Evolutionary conservation across 2,113 vertebrate species (phyloP).

Genomic region (Melospiza melodia): DNA sequence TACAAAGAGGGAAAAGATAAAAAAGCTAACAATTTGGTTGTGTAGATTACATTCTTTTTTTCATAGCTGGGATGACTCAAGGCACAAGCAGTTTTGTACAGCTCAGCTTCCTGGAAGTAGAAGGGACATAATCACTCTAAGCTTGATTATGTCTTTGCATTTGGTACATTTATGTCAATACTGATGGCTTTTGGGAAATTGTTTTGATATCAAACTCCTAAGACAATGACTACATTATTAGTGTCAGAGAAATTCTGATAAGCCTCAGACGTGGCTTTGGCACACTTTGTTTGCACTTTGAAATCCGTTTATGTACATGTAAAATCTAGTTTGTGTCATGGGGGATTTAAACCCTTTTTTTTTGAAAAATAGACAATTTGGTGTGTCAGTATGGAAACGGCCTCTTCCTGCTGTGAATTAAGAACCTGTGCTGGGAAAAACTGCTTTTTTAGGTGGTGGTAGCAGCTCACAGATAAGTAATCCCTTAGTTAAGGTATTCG

Average conservation of each 20-base stretch:
- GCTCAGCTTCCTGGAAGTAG: background rate
- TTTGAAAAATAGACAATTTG: background rate
- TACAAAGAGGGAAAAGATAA: background rate
- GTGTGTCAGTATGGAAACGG: background rate
- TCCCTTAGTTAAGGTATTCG: background rate
- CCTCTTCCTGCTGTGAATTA: background rate
- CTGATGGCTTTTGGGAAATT: background rate
- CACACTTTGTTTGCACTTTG: background rate
- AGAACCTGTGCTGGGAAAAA: background rate
- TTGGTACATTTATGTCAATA: background rate
- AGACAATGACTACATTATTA: background rate
- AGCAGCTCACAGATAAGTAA: background rate
- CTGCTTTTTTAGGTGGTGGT: background rate
- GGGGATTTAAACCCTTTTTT: background rate
- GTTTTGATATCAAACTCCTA: background rate
- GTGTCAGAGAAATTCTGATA: background rate
- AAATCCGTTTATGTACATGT: background rate
- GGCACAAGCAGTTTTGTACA: background rate
- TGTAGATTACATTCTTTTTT: background rate
- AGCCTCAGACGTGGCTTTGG: background rate
- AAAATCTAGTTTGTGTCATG: background rate
- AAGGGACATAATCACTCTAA: background rate
- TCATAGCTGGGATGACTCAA: background rate
- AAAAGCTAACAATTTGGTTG: background rate
- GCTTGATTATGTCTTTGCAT: background rate